These are phyloP conservation scores for Anas platyrhynchos DNA, from an alignment of 2,113 vertebrate genomes.

Conservation along the genomic window DNA sequence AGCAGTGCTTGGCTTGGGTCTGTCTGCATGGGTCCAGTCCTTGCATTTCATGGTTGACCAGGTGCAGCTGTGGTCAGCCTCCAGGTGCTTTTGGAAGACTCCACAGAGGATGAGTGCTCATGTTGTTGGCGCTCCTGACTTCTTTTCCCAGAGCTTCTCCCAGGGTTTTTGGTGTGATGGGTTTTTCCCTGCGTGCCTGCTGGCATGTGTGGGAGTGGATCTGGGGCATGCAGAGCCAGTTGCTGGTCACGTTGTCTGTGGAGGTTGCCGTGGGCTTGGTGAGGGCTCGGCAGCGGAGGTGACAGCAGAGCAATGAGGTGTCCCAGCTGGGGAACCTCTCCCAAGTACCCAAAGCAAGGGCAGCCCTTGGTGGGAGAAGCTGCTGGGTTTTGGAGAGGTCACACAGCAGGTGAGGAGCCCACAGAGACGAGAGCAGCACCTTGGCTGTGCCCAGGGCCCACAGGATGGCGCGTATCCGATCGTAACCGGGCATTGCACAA, in stretches of 20 bases:
- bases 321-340: not conserved
- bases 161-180: not conserved
- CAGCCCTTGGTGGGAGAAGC: not conserved
- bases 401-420: not conserved
- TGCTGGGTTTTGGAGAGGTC: not conserved
- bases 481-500: not conserved
- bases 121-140: not conserved
- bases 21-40: not conserved
- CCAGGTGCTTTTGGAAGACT: not conserved
- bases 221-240: not conserved
- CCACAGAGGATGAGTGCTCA: not conserved
- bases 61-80: not conserved
- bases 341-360: not conserved
- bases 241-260: not conserved
- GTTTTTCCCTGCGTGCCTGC: fast-evolving
- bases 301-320: not conserved
- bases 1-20: not conserved
- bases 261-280: not conserved
- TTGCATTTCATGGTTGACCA: not conserved
- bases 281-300: not conserved
- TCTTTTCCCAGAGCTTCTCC: not conserved
- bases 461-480: fast-evolving
- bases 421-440: not conserved
- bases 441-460: not conserved
- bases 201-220: fast-evolving